Base-by-base conservation (phyloP, 1,140 invertebrate species). In the Euwallacea similis region DNA sequence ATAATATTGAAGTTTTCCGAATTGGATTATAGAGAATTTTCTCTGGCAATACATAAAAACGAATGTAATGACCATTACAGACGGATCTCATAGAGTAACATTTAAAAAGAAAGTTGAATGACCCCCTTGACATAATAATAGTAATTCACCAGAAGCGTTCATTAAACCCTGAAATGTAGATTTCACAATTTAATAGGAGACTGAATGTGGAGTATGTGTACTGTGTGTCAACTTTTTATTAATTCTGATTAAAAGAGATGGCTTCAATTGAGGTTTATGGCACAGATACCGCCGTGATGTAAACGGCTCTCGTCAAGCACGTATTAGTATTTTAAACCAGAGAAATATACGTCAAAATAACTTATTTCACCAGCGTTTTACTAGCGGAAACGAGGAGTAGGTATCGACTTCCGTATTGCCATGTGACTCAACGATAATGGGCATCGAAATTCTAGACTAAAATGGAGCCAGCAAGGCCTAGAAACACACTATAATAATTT, bases 291-390 rank as follows among this genome's bases (percentile, higher is more conserved):
- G 21, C 1, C 21, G 21, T 33, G 21, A 33, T 33, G 21, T 33
- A 33, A 33, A 33, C 21, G 21, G 4, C 21, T 33, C 21, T 33
- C 21, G 21, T 33, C 21, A 4, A 33, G 21, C 21, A 33, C 21
- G 21, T 33, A 33, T 33, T 33, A 33, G 1, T 33, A 33, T 33
- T 33, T 4, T 4, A 33, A 33, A 33, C 21, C 21, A 4, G 21
- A 33, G 21, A 33, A 33, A 33, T 33, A 33, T 33, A 33, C 21
- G 21, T 33, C 1, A 10, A 33, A 63, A 63, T 63, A 10, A 63
- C 11, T 21, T 63, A 63, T 63, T 33, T 46, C 61, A 47, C 8
- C 8, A 63, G 16, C 42, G 61, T 63, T 47, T 41, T 33, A 11
- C 42, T 7, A 50, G 42, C 61, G 61, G 61, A 63, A 63, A 21